Conservation (phyloP, 2,888 invertebrate species). For the Hypomecis atomaria region DNA sequence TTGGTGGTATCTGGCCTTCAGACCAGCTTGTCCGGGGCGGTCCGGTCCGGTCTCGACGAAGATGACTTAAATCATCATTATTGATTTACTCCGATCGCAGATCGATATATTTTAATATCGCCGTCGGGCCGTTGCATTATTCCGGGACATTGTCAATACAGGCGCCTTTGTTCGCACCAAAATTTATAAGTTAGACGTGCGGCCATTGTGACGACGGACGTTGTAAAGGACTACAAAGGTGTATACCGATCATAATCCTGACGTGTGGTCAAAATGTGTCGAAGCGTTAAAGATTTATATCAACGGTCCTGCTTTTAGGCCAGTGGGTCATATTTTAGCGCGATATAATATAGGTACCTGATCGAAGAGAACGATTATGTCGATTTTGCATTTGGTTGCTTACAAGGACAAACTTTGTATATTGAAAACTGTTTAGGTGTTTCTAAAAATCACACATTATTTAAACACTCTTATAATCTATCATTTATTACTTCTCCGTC, state of each 20-base stretch:
- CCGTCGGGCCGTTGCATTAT: conserved; percentile 73
- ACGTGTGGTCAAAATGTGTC: conserved; percentile 83
- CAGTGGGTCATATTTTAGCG: conserved; percentile 55
- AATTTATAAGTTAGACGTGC: conserved; percentile 80
- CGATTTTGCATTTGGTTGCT: not conserved
- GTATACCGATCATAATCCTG: conserved; percentile 78
- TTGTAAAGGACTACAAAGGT: conserved; percentile 70
- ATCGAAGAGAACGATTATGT: conserved; percentile 36
- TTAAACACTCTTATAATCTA: too few species aligned
- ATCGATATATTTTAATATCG: conserved; percentile 78
- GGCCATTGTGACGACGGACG: conserved; percentile 64
- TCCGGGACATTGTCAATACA: conserved; percentile 75
- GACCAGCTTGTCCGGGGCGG: conserved; percentile 46
- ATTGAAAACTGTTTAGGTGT: not conserved
- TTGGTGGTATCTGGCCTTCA: not conserved
- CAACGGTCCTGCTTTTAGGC: conserved; percentile 52
- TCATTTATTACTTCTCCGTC: too few species aligned
- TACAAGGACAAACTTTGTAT: not conserved
- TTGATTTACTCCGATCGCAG: conserved; percentile 76
- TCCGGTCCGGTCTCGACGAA: conserved; percentile 47
- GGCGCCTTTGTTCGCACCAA: conserved; percentile 82
- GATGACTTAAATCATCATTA: conserved; percentile 72
- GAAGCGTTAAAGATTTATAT: conserved; percentile 81
- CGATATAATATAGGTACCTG: conserved; percentile 46
- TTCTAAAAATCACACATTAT: too few species aligned